Base-by-base conservation (phyloP, 1,140 invertebrate genomes). In the Rhyacophila brunnea region DNA sequence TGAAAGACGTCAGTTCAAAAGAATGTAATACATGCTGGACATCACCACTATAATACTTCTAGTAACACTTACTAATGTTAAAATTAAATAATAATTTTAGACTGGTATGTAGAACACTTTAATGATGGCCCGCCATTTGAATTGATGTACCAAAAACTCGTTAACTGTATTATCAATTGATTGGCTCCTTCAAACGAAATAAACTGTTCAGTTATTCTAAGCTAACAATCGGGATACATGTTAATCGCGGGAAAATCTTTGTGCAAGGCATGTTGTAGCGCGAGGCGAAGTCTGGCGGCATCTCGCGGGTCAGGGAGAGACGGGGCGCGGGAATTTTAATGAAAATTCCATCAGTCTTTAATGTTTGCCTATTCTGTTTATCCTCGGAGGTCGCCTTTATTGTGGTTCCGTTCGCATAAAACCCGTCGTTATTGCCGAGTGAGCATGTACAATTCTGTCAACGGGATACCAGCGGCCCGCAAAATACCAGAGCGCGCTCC, bases 291-390 rank as follows among this genome's bases (percentile, higher is more conserved):
- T 36, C 44, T 17, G 13, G 3, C 10, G 36, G 45, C 28, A 57
- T 57, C 46, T 57, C 38, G 38, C 50, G 18, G 9, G 45, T 34
- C 20, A 14, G 49, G n/a, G n/a, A 28, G 9, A 28, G 23, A 28
- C 44, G 19, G 43, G 15, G 18, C 56, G 46, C 43, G 32, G 58
- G 62, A 64, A 64, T 64, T 64, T 64, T 64, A 64, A 64, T 64
- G 62, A 60, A 64, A 64, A 64, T 64, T 64, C 62, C 62, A 64
- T 64, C 62, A 64, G 62, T 64, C 62, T 64, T 64, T 64, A 64
- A 60, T 64, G 62, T 64, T 64, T 47, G 53, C 62, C 62, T 50
- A 60, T 57, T 64, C 58, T 58, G 62, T 58, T 47, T 54, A 64
- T 64, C 62, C 62, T 64, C 57, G 60, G 62, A 64, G 62, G 62